Percentiles rank a stretch among this genome's conserved stretches.
Conservation (phyloP, 2,113 vertebrate genomes). For the Gulo gulo region DNA sequence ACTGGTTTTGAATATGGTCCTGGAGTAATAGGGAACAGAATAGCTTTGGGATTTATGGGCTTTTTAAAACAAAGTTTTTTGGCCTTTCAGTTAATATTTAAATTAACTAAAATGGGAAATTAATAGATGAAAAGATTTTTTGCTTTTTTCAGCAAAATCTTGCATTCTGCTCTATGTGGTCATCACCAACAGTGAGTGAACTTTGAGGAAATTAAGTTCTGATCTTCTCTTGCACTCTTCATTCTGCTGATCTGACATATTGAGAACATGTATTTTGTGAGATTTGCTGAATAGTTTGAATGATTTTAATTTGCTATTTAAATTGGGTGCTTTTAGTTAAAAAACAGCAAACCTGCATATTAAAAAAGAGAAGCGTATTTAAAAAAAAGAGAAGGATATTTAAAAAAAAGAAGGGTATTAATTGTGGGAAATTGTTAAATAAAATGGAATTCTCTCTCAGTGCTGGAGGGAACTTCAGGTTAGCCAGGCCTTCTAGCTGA, state of each 20-base stretch:
- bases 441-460: not conserved
- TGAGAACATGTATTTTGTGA: slow-evolving; percentile 38
- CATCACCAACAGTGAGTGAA: slow-evolving; percentile 25
- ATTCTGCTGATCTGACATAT: slow-evolving; percentile 43
- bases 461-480: not conserved
- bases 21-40: not conserved
- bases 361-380: not conserved
- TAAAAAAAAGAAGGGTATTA: not conserved
- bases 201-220: not conserved
- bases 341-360: not conserved
- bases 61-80: not conserved
- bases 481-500: not conserved
- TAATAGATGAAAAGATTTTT: not conserved
- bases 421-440: not conserved
- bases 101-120: not conserved
- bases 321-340: not conserved
- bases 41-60: not conserved
- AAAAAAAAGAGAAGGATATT: not conserved
- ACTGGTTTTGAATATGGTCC: not conserved
- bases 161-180: not conserved
- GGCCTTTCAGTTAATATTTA: slow-evolving; percentile 45
- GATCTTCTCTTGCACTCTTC: not conserved
- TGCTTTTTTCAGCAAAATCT: slow-evolving; percentile 49
- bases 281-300: slow-evolving; percentile 1
- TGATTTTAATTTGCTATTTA: not conserved